These are phyloP conservation scores for Acleris holmiana DNA, from an alignment of 2,888 invertebrate genomes.

Conservation along the genomic window DNA sequence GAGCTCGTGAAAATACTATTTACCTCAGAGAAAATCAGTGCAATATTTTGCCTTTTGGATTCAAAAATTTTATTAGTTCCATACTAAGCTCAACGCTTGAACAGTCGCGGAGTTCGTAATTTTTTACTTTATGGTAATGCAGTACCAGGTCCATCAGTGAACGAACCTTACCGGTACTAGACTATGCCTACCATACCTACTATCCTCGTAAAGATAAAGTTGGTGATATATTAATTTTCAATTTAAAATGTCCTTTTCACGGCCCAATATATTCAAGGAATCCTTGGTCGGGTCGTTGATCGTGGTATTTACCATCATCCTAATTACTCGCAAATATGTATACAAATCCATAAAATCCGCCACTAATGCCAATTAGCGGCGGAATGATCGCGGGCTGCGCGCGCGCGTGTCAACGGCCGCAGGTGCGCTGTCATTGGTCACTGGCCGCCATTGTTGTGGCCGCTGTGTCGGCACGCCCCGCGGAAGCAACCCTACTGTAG, in stretches of 20 bases:
- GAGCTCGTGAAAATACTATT: no score
- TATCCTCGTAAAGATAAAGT: no score
- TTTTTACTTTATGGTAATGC: no score
- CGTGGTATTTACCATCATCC: not conserved
- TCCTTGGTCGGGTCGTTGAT: not conserved
- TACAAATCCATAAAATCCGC: constrained; percentile 6
- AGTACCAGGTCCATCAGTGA: no score
- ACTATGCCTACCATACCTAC: no score
- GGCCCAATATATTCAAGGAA: not conserved
- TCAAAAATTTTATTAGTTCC: no score
- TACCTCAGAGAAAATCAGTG: no score
- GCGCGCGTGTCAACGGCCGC: constrained; percentile 80
- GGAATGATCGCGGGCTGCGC: constrained; percentile 50
- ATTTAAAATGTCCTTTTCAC: not conserved
- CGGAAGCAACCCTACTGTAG: constrained; percentile 26
- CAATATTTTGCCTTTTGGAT: no score
- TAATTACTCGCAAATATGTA: constrained; percentile 1
- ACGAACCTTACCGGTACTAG: no score
- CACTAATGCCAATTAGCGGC: constrained; percentile 43
- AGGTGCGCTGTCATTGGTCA: constrained; percentile 73
- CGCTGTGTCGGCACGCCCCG: constrained; percentile 38
- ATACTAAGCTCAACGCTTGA: no score
- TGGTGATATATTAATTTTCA: not conserved
- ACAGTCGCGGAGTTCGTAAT: no score
- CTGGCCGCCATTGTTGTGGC: constrained; percentile 64